Evolutionary conservation across 2,888 invertebrate genomes (phyloP).

Genomic region (Andrena praecox): DNA sequence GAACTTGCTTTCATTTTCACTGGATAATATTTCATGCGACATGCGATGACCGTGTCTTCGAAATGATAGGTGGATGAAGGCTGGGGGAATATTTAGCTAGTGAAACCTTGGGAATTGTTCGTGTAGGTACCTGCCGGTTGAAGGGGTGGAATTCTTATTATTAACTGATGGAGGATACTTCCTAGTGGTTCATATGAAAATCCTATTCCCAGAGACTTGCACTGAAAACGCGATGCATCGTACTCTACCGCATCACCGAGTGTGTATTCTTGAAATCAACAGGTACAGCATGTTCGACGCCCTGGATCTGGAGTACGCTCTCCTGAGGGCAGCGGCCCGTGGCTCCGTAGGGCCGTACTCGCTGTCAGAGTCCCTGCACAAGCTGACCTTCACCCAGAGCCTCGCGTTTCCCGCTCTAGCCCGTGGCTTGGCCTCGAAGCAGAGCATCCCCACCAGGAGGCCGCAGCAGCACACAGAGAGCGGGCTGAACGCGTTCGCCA

Average conservation of each 20-base stretch:
- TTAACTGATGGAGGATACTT: no score
- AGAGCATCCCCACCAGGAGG: conserved; percentile 86
- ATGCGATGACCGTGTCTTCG: no score
- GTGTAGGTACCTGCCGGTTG: no score
- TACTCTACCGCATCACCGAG: no score
- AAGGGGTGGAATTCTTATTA: no score
- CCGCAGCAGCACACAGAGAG: conserved; percentile 88
- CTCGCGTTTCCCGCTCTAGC: conserved; percentile 91
- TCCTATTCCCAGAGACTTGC: no score
- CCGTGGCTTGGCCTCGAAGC: conserved; percentile 88
- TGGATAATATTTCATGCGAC: not conserved
- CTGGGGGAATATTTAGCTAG: no score
- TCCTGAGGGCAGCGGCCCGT: conserved; percentile 89
- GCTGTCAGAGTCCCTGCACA: conserved; percentile 90
- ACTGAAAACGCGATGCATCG: not conserved
- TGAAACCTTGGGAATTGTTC: no score
- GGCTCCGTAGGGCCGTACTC: conserved; percentile 91
- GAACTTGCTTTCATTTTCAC: not conserved
- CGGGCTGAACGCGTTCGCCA: conserved; percentile 90
- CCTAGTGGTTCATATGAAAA: no score
- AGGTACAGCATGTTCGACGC: conserved; percentile 90
- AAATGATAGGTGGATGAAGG: no score
- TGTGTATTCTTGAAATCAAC: conserved; percentile 24
- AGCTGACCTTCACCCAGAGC: conserved; percentile 91
- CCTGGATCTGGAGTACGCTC: conserved; percentile 89